A percentile compares a stretch with the other conserved stretches of the same genome.
phyloP scores from a whole-genome alignment of 1,140 invertebrate genomes.

The Sesamia nonagrioides region DNA sequence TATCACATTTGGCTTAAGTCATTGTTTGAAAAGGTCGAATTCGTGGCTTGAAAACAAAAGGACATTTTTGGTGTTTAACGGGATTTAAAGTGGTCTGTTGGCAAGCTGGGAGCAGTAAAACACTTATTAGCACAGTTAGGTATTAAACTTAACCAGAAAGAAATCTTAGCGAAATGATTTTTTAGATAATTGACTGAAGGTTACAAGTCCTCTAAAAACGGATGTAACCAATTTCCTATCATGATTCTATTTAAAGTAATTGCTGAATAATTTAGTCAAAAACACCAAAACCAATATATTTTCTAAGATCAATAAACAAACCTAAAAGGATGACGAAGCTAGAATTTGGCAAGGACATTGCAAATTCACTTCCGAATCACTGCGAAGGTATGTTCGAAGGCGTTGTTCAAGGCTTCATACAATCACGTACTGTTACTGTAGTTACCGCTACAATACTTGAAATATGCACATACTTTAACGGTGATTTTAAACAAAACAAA shows the following conservation, averaged over 20 bases:
- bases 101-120: slow-evolving; percentile 13
- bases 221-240: not conserved
- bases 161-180: not conserved
- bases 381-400: slow-evolving; percentile 31
- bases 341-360: slow-evolving; percentile 32
- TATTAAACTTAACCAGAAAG: not conserved
- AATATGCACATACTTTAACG: slow-evolving; percentile 57
- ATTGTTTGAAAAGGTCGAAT: slow-evolving; percentile 39
- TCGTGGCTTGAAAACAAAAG: slow-evolving; percentile 45
- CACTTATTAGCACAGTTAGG: not conserved
- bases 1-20: slow-evolving; percentile 20
- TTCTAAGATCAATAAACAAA: slow-evolving; percentile 1
- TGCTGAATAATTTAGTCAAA: slow-evolving; percentile 14
- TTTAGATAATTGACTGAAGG: not conserved
- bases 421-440: slow-evolving; percentile 26
- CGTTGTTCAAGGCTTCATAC: slow-evolving; percentile 30
- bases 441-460: slow-evolving; percentile 39
- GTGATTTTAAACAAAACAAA: slow-evolving; percentile 55
- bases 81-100: slow-evolving; percentile 3
- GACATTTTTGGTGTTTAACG: slow-evolving; percentile 49
- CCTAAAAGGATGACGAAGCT: slow-evolving; percentile 30
- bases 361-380: slow-evolving; percentile 39
- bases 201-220: not conserved
- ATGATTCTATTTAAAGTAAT: slow-evolving; percentile 15
- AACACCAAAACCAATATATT: slow-evolving; percentile 19